Evolutionary conservation across 2,797 vertebrate genomes (phyloP).

Genomic region (Cirrhinus mrigala): DNA sequence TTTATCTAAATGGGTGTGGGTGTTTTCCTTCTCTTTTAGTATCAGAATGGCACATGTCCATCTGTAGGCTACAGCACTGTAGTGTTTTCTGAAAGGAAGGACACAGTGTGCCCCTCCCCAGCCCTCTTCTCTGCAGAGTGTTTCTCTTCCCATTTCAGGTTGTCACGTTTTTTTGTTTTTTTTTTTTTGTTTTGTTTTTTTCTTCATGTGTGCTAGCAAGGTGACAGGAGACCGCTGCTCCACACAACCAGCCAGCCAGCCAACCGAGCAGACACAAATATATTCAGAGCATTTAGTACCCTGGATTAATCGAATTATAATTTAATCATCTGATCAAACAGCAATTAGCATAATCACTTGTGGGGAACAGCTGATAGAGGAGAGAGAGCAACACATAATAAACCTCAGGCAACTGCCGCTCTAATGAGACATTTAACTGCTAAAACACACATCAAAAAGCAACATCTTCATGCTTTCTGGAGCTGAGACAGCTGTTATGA

Average conservation of each 20-base stretch:
- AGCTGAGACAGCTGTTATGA: conserved; percentile 59
- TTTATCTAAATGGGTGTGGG: background rate
- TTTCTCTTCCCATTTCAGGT: conserved; percentile 40
- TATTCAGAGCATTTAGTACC: conserved; percentile 86
- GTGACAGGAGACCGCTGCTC: conserved; percentile 64
- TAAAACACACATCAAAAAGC: conserved; percentile 74
- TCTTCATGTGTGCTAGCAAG: conserved; percentile 61
- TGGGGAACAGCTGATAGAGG: conserved; percentile 85
- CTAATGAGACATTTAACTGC: conserved; percentile 77
- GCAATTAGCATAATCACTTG: conserved; percentile 92
- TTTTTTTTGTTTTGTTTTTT: conserved; percentile 34
- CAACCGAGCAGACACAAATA: conserved; percentile 82
- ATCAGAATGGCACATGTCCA: background rate
- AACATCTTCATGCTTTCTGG: conserved; percentile 68
- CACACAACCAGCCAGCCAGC: conserved; percentile 72
- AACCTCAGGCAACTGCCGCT: conserved; percentile 79
- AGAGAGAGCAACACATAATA: conserved; percentile 80
- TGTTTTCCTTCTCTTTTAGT: background rate
- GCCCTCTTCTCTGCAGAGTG: conserved; percentile 51
- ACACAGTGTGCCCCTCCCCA: conserved; percentile 62
- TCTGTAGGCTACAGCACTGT: conserved; percentile 19
- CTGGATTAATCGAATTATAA: conserved; percentile 89
- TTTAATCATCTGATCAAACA: conserved; percentile 97
- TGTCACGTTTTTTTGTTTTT: conserved; percentile 47
- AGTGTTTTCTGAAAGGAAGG: conserved; percentile 31